Conservation (phyloP, 2,113 vertebrate species). For the Burhinus oedicnemus region DNA sequence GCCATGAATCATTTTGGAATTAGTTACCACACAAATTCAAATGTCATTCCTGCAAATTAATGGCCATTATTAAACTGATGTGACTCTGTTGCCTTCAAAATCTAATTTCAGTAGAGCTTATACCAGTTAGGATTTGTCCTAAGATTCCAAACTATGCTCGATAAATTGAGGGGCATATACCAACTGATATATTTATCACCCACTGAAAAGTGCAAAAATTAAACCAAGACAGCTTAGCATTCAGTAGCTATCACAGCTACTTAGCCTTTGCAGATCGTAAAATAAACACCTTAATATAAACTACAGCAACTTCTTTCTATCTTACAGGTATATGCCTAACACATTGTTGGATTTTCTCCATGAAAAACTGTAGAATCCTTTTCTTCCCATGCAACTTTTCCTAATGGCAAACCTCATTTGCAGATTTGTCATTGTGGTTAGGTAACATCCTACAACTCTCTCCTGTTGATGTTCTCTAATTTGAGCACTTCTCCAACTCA, state of each 20-base stretch:
- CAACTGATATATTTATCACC: not conserved
- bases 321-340: not conserved
- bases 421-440: not conserved
- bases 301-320: not conserved
- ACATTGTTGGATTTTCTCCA: not conserved
- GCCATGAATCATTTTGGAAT: not conserved
- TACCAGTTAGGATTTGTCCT: not conserved
- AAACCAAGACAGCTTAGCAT: not conserved
- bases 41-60: conserved; percentile 12
- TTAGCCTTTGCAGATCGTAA: not conserved
- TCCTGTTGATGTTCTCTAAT: not conserved
- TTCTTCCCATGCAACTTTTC: not conserved
- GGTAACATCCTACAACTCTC: not conserved
- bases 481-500: not conserved
- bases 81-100: conserved; percentile 2
- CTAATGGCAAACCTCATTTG: not conserved
- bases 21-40: conserved; percentile 17
- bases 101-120: not conserved
- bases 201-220: not conserved
- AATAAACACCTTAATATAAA: not conserved
- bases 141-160: not conserved
- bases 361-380: not conserved
- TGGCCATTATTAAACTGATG: not conserved
- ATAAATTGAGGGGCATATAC: not conserved
- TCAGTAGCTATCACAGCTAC: not conserved